Base-by-base conservation (phyloP, 1,140 invertebrate genomes). In the Grapholita molesta region DNA sequence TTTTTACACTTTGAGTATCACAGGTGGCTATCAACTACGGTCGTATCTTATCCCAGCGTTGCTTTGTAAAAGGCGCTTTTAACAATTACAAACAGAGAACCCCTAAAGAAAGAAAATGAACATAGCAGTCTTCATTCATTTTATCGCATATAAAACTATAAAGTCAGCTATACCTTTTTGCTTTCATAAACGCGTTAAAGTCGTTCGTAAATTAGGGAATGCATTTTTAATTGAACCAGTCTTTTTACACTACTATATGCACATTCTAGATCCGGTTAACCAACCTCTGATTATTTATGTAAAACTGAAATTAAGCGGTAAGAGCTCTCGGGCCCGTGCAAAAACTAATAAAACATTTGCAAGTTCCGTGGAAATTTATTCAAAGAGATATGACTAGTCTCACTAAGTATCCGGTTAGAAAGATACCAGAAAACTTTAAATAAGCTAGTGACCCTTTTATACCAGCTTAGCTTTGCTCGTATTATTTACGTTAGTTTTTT, bases 341-440 rank as follows among this genome's bases (percentile, higher is more conserved):
- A 61, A 57, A 61, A 61, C 55, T 61, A 30, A 61, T 61, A 32
- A 61, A 61, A 61, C 25, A 61, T 61, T 61, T 30, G 24, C 25
- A 30, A 28, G 25, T 61, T 61, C 25, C 25, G 24, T 48, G 42
- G 42, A 21, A 15, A 3, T 28, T 48, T 15, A 21, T 48, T 48
- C 12, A 15, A 57, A n/a, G 23, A 8, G 48, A 11, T 32, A 61
- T 32, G 53, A 57, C 25, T 61, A 61, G 25, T 61, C 25, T 9
- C 11, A 35, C 28, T 65, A 21, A 48, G 42, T 48, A 18, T 21
- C 42, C 42, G 4, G 8, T 48, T 48, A 18, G 18, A 48, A 21
- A 48, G 15, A 30, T 4, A 7, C 28, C 28, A 30, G n/a, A 38
- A 38, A 38, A 15, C 35, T 38, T 38, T 38, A 38, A 38, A 38